phyloP scores from a whole-genome alignment of 1,140 invertebrate genomes.

The Sycophila sp. region DNA sequence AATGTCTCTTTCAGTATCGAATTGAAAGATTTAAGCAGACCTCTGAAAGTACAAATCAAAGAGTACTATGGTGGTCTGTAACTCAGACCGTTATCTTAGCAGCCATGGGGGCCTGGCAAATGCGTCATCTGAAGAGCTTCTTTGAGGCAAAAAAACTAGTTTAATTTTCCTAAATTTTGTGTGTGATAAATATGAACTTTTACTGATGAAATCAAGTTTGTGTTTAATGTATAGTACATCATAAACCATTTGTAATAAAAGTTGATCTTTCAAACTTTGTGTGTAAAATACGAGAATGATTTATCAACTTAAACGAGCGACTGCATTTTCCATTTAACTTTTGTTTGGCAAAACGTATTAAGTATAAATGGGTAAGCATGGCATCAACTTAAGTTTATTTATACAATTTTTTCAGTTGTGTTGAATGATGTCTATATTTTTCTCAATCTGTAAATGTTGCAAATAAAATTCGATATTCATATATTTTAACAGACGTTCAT shows the following conservation, averaged over 20 bases:
- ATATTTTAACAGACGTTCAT: too few species aligned
- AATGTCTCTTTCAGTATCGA: constrained; percentile 81
- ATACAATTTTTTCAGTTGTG: too few species aligned
- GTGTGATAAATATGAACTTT: constrained; percentile 27
- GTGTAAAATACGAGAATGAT: constrained; percentile 13
- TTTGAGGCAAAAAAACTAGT: constrained; percentile 99
- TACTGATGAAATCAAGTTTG: constrained; percentile 18
- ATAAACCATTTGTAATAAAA: constrained; percentile 24
- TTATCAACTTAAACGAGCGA: constrained; percentile 1
- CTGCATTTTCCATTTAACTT: constrained; percentile 11
- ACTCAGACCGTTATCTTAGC: constrained; percentile 91
- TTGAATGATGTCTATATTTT: too few species aligned
- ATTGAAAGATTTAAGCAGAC: constrained; percentile 98
- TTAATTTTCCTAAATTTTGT: constrained; percentile 65
- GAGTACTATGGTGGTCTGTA: constrained; percentile 98
- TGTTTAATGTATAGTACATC: constrained; percentile 29
- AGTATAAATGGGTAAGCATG: too few species aligned
- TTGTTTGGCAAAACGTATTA: too few species aligned
- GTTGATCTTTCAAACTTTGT: constrained; percentile 24
- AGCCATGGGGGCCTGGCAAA: constrained; percentile 97
- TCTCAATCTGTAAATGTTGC: too few species aligned
- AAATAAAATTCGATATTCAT: too few species aligned
- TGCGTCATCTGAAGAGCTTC: constrained; percentile 98
- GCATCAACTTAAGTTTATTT: too few species aligned
- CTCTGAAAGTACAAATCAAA: constrained; percentile 96